phyloP scores from a whole-genome alignment of 2,888 invertebrate genomes.

The Amblyteles armatorius region DNA sequence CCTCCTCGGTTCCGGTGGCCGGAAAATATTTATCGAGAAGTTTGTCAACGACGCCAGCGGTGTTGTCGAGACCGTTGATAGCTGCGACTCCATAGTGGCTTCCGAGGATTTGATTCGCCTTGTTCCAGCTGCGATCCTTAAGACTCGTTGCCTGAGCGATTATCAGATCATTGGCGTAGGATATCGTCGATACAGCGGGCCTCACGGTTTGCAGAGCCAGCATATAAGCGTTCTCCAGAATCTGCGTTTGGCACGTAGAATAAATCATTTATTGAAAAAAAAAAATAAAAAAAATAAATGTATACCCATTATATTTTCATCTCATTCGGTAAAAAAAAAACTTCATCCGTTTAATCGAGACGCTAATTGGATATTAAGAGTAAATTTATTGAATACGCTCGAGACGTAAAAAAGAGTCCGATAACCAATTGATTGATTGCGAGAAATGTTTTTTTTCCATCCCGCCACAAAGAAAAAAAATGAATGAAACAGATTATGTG shows the following conservation, averaged over 20 bases:
- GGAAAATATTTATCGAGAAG: slow-evolving; percentile 92
- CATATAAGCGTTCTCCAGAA: slow-evolving; percentile 79
- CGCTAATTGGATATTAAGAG: not conserved
- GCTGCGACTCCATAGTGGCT: slow-evolving; percentile 90
- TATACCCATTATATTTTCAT: not conserved
- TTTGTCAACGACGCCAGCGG: slow-evolving; percentile 89
- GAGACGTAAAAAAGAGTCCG: not conserved
- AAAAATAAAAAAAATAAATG: not conserved
- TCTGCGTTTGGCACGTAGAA: slow-evolving; percentile 69
- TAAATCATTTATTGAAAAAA: not conserved
- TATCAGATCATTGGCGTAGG: slow-evolving; percentile 85
- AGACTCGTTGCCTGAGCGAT: slow-evolving; percentile 88
- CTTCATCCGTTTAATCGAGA: not conserved
- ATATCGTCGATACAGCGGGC: slow-evolving; percentile 83
- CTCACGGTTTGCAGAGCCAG: slow-evolving; percentile 76
- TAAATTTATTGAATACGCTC: not conserved
- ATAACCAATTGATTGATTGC: slow-evolving; percentile 8
- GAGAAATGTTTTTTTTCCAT: not conserved
- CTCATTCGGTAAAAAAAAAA: not conserved
- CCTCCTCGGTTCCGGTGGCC: slow-evolving; percentile 85
- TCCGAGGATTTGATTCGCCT: slow-evolving; percentile 89
- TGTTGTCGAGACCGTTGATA: slow-evolving; percentile 88
- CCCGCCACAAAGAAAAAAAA: not conserved
- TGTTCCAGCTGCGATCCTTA: slow-evolving; percentile 90
- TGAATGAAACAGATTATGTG: not conserved